Evolutionary conservation across 2,113 vertebrate species (phyloP).

Genomic region (Phyllostomus discolor): DNA sequence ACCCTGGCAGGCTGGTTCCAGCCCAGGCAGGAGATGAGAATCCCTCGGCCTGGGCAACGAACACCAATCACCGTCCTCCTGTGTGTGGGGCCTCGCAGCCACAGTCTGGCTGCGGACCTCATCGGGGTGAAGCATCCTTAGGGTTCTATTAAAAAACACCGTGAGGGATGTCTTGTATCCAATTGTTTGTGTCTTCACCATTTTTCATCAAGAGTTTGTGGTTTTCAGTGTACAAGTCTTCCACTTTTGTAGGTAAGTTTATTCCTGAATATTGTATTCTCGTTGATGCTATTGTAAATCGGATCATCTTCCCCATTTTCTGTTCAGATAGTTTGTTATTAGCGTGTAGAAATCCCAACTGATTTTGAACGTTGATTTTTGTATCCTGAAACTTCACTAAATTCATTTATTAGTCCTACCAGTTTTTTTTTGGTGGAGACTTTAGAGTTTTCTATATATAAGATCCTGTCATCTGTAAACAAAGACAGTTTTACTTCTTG

Average conservation of each 20-base stretch:
- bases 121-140: neutral
- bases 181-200: neutral
- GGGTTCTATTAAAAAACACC: neutral
- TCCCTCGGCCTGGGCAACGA: neutral
- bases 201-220: neutral
- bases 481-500: neutral
- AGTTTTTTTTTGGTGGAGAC: neutral
- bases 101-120: neutral
- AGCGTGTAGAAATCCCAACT: neutral
- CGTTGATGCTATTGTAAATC: neutral
- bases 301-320: neutral
- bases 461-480: neutral
- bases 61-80: neutral
- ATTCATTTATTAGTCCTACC: neutral
- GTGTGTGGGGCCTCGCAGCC: neutral
- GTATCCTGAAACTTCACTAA: neutral
- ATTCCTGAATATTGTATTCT: neutral
- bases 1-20: neutral
- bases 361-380: neutral
- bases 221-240: neutral
- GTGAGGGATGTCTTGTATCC: neutral
- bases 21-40: neutral
- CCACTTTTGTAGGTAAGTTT: neutral
- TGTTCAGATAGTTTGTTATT: neutral
- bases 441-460: neutral